phyloP scores from a whole-genome alignment of 1,140 invertebrate species.

The Pogonomyrmex barbatus region DNA sequence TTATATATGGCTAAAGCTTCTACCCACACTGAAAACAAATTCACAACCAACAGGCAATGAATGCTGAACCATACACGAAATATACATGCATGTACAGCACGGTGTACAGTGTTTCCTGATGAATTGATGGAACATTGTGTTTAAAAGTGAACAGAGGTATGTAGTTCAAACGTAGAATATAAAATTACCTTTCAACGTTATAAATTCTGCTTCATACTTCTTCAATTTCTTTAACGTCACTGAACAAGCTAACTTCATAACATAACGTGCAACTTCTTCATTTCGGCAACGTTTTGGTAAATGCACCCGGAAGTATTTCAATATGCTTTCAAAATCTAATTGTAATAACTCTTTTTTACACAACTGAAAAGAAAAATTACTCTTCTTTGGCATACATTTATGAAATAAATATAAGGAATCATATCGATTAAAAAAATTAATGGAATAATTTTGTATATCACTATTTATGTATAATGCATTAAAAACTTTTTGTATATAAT shows the following conservation, averaged over 20 bases:
- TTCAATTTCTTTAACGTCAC: constrained; percentile 97
- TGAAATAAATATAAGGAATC: neutral
- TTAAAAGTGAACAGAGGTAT: constrained; percentile 40
- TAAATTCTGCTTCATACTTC: constrained; percentile 98
- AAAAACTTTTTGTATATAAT: neutral
- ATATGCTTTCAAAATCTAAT: constrained; percentile 97
- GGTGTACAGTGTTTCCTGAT: constrained; percentile 17
- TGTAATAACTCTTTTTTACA: constrained; percentile 97
- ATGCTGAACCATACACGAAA: constrained; percentile 35
- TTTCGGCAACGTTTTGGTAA: constrained; percentile 98
- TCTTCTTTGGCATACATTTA: constrained; percentile 9
- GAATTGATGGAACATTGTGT: constrained; percentile 37
- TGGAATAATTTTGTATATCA: constrained; percentile 24
- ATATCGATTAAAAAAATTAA: neutral
- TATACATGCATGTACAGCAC: constrained; percentile 58
- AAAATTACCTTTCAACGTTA: constrained; percentile 91
- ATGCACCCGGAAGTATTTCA: constrained; percentile 97
- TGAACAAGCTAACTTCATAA: constrained; percentile 96
- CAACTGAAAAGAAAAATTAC: constrained; percentile 84
- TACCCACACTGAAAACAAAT: constrained; percentile 42
- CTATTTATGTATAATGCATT: neutral
- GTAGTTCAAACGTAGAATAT: constrained; percentile 84
- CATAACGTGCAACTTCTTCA: constrained; percentile 94
- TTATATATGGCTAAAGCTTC: constrained; percentile 19
- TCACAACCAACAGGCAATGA: constrained; percentile 54